phyloP scores from a whole-genome alignment of 2,888 invertebrate genomes.

The Trachelus troglodyta region DNA sequence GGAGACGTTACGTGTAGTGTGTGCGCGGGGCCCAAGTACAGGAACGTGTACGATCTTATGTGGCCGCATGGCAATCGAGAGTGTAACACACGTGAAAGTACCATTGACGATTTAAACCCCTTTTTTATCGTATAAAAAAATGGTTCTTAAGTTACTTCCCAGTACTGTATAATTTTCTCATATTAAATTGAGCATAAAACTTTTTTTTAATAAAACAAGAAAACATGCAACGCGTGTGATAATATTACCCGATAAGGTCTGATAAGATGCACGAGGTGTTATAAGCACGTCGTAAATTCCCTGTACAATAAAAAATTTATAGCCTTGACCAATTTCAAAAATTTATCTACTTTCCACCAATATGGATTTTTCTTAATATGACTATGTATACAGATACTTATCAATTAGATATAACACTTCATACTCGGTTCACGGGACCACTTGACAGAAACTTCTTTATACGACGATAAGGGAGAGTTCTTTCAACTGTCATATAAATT shows the following conservation, averaged over 20 bases:
- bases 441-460: not conserved
- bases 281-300: not conserved
- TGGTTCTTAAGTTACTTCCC: not conserved
- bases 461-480: not conserved
- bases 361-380: not conserved
- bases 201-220: not conserved
- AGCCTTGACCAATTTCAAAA: not conserved
- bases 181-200: not conserved
- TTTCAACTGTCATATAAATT: not conserved
- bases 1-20: slow-evolving; percentile 57
- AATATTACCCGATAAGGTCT: not conserved
- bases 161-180: not conserved
- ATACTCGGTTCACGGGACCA: not conserved
- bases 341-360: not conserved
- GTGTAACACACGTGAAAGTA: not conserved
- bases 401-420: not conserved
- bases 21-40: slow-evolving; percentile 15
- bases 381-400: not conserved
- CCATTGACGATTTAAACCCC: not conserved
- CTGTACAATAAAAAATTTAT: not conserved
- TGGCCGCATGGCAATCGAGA: not conserved
- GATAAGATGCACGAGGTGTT: not conserved
- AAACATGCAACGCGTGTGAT: not conserved
- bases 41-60: not conserved
- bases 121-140: not conserved